These are phyloP conservation scores for Nautilus pompilius DNA, from an alignment of 1,140 invertebrate genomes.

Conservation along the genomic window DNA sequence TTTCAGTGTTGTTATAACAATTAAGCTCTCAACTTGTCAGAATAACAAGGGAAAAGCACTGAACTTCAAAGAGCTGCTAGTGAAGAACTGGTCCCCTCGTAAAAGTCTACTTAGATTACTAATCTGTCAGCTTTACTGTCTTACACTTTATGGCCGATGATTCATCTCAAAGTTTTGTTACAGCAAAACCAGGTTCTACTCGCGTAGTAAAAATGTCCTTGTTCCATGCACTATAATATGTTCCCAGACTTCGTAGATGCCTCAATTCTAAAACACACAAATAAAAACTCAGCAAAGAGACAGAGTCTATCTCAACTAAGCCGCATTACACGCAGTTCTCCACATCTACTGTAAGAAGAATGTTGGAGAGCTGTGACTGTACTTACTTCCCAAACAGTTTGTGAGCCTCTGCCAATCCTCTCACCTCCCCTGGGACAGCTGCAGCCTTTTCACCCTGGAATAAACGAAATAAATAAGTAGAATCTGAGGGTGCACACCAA, in stretches of 20 bases:
- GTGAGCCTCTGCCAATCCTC: constrained; percentile 40
- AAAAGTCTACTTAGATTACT: too few relatives aligned
- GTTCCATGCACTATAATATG: background rate
- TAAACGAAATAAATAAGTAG: constrained; percentile 1
- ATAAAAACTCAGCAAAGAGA: too few relatives aligned
- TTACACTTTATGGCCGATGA: too few relatives aligned
- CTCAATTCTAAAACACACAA: background rate
- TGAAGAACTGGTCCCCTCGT: too few relatives aligned
- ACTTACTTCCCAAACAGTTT: constrained; percentile 42
- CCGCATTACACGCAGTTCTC: too few relatives aligned
- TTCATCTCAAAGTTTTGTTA: too few relatives aligned
- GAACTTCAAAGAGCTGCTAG: too few relatives aligned
- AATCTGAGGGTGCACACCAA: background rate
- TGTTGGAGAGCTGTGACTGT: background rate
- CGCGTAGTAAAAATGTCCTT: constrained; percentile 19
- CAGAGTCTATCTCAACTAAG: background rate
- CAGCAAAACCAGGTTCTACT: too few relatives aligned
- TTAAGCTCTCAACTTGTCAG: too few relatives aligned
- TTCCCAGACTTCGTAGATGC: background rate
- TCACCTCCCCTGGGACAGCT: constrained; percentile 45
- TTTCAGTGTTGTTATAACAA: too few relatives aligned
- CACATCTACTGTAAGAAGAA: background rate
- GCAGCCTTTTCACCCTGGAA: constrained; percentile 30
- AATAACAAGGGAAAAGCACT: too few relatives aligned
- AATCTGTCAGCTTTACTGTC: too few relatives aligned